phyloP scores from a whole-genome alignment of 2,797 vertebrate species.

The Sebastes nivosus region DNA sequence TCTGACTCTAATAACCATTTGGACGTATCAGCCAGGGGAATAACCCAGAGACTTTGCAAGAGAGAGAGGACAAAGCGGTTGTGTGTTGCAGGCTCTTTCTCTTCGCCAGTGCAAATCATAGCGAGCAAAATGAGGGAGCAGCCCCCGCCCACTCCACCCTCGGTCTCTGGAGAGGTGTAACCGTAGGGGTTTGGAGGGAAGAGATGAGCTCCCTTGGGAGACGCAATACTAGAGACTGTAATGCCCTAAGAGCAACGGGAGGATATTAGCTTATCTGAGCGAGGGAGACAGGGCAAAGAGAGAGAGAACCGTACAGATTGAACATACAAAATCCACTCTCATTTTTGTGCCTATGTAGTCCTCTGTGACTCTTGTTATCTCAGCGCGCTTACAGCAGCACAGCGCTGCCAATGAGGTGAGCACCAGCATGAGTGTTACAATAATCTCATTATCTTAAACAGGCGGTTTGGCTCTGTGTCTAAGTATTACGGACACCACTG shows the following conservation, averaged over 20 bases:
- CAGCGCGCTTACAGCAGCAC: constrained; percentile 9
- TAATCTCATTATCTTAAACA: constrained; percentile 61
- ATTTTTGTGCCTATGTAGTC: constrained; percentile 28
- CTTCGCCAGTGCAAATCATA: constrained; percentile 16
- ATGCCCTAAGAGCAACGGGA: constrained; percentile 53
- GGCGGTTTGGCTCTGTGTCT: constrained; percentile 3
- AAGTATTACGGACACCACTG: neutral
- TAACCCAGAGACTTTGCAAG: neutral
- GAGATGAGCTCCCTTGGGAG: constrained; percentile 63
- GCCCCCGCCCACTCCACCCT: constrained; percentile 1
- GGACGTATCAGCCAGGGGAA: constrained; percentile 3
- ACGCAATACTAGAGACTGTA: constrained; percentile 57
- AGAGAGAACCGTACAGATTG: constrained; percentile 10
- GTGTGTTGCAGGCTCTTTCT: neutral
- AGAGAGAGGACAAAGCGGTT: neutral
- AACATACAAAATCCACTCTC: constrained; percentile 41
- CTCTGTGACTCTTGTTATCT: constrained; percentile 43
- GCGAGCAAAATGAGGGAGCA: constrained; percentile 24
- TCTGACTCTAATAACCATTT: constrained; percentile 12
- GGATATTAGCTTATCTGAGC: constrained; percentile 74
- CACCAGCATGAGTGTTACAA: constrained; percentile 2
- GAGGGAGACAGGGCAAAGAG: constrained; percentile 1
- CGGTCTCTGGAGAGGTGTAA: constrained; percentile 62
- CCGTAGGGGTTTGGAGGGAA: constrained; percentile 50
- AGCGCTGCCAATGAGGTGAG: constrained; percentile 35